Conservation (phyloP, 2,888 invertebrate genomes). For the Drosophila leonis region DNA sequence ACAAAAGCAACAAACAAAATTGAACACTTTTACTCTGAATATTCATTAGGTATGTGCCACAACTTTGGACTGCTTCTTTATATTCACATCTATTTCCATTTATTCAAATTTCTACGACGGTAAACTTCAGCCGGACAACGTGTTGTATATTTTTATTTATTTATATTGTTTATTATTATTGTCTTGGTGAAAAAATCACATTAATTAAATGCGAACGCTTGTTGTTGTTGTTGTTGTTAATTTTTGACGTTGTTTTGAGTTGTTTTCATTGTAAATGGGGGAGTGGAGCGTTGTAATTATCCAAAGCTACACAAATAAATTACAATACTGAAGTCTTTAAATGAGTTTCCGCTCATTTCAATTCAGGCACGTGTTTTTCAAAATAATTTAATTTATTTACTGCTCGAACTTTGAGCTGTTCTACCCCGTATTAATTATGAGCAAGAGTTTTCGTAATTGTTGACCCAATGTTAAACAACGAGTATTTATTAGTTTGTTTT, state of each 20-base stretch:
- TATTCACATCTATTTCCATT: conserved; percentile 63
- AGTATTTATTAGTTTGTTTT: conserved; percentile 50
- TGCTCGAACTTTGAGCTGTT: conserved; percentile 9
- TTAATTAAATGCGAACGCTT: conserved; percentile 61
- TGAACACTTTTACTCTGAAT: conserved; percentile 68
- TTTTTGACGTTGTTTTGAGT: conserved; percentile 42
- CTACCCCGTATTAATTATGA: conserved; percentile 16
- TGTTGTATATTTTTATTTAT: conserved; percentile 48
- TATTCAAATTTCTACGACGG: conserved; percentile 62
- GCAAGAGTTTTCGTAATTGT: conserved; percentile 35
- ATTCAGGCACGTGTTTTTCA: conserved; percentile 16
- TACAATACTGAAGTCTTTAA: conserved; percentile 23
- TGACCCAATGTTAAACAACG: conserved; percentile 46
- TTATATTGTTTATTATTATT: conserved; percentile 26
- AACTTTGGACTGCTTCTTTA: conserved; percentile 35
- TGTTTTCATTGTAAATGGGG: conserved; percentile 48
- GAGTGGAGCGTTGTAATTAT: conserved; percentile 18
- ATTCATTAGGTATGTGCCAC: conserved; percentile 53
- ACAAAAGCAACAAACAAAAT: conserved; percentile 59
- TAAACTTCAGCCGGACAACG: conserved; percentile 29
- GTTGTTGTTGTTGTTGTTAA: conserved; percentile 37
- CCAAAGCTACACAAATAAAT: conserved; percentile 21
- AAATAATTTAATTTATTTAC: conserved; percentile 30
- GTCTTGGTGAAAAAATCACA: conserved; percentile 52
- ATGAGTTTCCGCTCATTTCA: conserved; percentile 34